Evolutionary conservation across 1,140 invertebrate species (phyloP).

Genomic region (Chrysopa pallens): DNA sequence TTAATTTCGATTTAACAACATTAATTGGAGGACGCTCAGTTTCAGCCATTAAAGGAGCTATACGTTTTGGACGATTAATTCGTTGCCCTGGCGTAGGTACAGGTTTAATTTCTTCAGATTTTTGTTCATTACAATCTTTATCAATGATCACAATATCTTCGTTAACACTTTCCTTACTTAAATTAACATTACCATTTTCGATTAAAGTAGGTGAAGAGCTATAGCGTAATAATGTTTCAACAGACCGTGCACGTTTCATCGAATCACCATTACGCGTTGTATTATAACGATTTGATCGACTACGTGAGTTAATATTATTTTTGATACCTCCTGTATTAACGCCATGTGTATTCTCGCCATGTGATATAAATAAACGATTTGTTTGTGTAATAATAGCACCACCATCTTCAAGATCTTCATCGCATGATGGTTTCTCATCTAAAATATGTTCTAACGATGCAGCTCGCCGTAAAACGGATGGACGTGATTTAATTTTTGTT

Average conservation of each 20-base stretch:
- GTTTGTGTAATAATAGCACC: not conserved
- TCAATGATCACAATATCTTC: constrained; percentile 15
- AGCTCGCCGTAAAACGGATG: constrained; percentile 47
- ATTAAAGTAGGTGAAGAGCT: constrained; percentile 20
- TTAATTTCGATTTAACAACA: constrained; percentile 64
- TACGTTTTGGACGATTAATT: constrained; percentile 38
- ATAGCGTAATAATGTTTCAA: constrained; percentile 54
- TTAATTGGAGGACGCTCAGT: constrained; percentile 68
- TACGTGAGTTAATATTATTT: constrained; percentile 7
- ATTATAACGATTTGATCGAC: constrained; percentile 17
- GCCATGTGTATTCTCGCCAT: not conserved
- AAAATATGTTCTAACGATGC: constrained; percentile 70
- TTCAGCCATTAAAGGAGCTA: constrained; percentile 51
- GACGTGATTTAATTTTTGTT: constrained; percentile 34
- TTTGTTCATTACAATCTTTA: constrained; percentile 15
- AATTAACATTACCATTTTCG: constrained; percentile 11
- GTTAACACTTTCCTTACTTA: constrained; percentile 12
- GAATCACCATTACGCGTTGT: constrained; percentile 29
- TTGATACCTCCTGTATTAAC: not conserved
- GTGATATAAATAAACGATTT: not conserved
- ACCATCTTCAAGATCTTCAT: constrained; percentile 10
- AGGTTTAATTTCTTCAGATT: constrained; percentile 18
- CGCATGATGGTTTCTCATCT: constrained; percentile 39
- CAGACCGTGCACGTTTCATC: constrained; percentile 67
- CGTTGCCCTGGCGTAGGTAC: constrained; percentile 12